phyloP scores from a whole-genome alignment of 1,140 invertebrate species.

The Scylla paramamosain region DNA sequence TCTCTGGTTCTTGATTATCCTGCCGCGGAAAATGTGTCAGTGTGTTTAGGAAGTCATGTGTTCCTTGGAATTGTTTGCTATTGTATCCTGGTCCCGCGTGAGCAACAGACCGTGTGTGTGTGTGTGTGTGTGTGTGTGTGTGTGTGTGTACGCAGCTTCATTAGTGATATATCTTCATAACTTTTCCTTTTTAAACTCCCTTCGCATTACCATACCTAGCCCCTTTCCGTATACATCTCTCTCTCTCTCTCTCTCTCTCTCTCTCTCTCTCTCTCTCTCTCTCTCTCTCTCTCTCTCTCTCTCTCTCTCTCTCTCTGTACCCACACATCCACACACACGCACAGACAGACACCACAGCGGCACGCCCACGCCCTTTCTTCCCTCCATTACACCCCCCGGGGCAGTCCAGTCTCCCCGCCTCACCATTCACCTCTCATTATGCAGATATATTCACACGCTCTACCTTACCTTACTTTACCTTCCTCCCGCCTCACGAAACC shows the following conservation, averaged over 20 bases:
- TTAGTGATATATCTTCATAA: not conserved
- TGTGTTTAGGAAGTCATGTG: slow-evolving; percentile 7
- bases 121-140: slow-evolving; percentile 19
- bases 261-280: not conserved
- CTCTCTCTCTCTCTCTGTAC: not conserved
- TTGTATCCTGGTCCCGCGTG: not conserved
- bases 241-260: not conserved
- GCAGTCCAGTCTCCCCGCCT: too few relatives aligned
- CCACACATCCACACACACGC: too few relatives aligned
- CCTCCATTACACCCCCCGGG: too few relatives aligned
- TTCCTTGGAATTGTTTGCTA: not conserved
- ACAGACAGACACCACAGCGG: too few relatives aligned
- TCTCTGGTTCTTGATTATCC: not conserved
- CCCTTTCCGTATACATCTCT: not conserved
- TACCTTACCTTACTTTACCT: too few relatives aligned
- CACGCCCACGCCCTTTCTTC: too few relatives aligned
- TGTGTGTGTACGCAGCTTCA: not conserved
- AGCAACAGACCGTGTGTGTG: not conserved
- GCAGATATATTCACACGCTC: too few relatives aligned
- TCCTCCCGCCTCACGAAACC: not conserved
- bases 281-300: not conserved
- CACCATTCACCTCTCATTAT: too few relatives aligned
- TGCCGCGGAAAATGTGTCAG: not conserved
- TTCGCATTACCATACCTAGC: too few relatives aligned
- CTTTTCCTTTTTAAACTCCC: not conserved